Evolutionary conservation across 2,888 invertebrate genomes (phyloP).

Genomic region (Conistra vaccinii): DNA sequence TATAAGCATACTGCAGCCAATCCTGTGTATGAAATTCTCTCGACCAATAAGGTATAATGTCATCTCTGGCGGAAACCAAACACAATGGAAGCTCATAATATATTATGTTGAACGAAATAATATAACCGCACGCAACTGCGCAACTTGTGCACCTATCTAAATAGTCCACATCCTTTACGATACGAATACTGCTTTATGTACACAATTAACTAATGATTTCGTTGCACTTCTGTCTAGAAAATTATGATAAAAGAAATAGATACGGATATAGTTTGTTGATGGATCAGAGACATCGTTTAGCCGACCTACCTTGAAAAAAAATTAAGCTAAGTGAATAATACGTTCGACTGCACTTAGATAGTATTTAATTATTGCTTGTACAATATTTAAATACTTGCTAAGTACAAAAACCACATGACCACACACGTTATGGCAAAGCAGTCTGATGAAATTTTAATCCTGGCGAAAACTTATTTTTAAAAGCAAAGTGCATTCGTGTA

Average conservation of each 20-base stretch:
- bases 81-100: slow-evolving; percentile 1
- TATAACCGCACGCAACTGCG: slow-evolving; percentile 43
- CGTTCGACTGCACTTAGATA: neutral
- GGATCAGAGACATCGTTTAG: no score
- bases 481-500: neutral
- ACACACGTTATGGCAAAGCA: neutral
- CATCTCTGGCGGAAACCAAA: slow-evolving; percentile 32
- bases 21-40: neutral
- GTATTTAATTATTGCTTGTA: neutral
- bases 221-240: slow-evolving; percentile 29
- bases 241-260: slow-evolving; percentile 14
- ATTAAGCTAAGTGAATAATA: neutral
- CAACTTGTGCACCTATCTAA: slow-evolving; percentile 66
- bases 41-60: slow-evolving; percentile 9
- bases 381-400: neutral
- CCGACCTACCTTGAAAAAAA: neutral
- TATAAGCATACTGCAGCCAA: neutral
- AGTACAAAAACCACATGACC: neutral
- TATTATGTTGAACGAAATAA: slow-evolving; percentile 33
- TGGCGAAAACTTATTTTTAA: neutral
- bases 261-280: no score
- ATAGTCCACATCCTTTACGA: slow-evolving; percentile 68
- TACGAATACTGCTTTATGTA: slow-evolving; percentile 35
- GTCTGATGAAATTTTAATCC: neutral
- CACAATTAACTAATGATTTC: slow-evolving; percentile 53